Base-by-base conservation (phyloP, 2,888 invertebrate species). In the Belgica antarctica region DNA sequence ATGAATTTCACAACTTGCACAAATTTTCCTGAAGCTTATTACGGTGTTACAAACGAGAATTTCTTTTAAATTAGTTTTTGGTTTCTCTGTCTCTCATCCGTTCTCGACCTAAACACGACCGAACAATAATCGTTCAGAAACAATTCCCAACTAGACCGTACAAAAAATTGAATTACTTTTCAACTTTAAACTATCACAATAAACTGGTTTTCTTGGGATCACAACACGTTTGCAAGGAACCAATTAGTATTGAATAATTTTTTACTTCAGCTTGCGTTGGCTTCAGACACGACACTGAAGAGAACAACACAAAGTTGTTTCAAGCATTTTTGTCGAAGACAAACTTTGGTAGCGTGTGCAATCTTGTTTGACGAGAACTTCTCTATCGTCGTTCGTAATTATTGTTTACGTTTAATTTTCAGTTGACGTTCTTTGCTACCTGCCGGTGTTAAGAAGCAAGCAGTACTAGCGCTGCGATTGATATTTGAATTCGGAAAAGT, bases 281-380 rank as follows among this genome's bases (percentile, higher is more conserved):
- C 17, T 52, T 28, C 25, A 57, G 47, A 15, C 68, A 12, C 68
- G 19, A 22, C 52, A 68, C 68, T 68, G 24, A 31, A 31, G 19
- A 10, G 34, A 46, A 57, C 57, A 2, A 46, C 15, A 62, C 4
- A 31, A 62, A 17, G 4, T 8, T 15, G 36, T 10, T 52, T 15
- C 25, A n/a, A n/a, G n/a, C n/a, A n/a, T n/a, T n/a, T n/a, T 59
- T 22, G 15, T n/a, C 27, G 25, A 41, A 19, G 34, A 52, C 5
- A 7, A 22, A 17, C n/a, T 65, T 27, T 65, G 15, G 65, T 46
- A 25, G 24, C 65, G 65, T 65, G 65, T 25, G 65, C 65, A 65
- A 65, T 25, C 47, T 34, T 63, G 46, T 41, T 28, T 46, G 25
- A 27, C 47, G 65, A 17, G n/a, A n/a, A 19, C 27, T 47, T 28